A percentile compares a stretch with the other conserved stretches of the same genome.
phyloP scores from a whole-genome alignment of 2,888 invertebrate genomes.

The Rhagophthalmus giganteus region DNA sequence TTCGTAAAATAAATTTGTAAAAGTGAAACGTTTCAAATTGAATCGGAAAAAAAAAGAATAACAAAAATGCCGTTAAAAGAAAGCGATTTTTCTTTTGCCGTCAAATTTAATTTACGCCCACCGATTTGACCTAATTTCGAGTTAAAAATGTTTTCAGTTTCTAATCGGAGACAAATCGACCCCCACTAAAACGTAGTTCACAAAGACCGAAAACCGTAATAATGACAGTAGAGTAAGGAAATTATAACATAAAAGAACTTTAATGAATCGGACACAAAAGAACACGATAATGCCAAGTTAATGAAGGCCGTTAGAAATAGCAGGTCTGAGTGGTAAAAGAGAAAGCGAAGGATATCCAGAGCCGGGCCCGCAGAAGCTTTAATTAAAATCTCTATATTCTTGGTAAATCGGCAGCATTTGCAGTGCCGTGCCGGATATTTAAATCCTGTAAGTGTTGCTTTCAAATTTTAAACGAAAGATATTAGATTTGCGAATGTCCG shows the following conservation, averaged over 20 bases:
- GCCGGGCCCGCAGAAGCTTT: conserved; percentile 12
- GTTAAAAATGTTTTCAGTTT: conserved; percentile 26
- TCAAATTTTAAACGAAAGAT: too few relatives aligned
- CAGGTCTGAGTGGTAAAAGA: conserved; percentile 20
- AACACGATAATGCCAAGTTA: conserved; percentile 33
- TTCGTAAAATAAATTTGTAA: too few relatives aligned
- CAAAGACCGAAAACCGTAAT: conserved; percentile 24
- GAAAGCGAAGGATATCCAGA: conserved; percentile 11
- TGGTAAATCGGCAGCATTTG: too few relatives aligned
- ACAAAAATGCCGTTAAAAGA: too few relatives aligned
- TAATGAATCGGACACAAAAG: conserved; percentile 32
- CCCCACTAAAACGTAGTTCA: conserved; percentile 23
- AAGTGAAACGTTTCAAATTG: too few relatives aligned
- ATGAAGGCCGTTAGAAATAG: conserved; percentile 32
- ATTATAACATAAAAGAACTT: conserved; percentile 32
- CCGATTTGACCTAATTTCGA: conserved; percentile 20
- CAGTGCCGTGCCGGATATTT: too few relatives aligned
- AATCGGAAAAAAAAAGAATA: too few relatives aligned
- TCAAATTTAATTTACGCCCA: conserved; percentile 26
- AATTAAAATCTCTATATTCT: conserved; percentile 26
- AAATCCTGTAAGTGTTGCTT: too few relatives aligned
- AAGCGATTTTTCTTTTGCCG: conserved; percentile 8
- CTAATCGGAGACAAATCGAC: conserved; percentile 26
- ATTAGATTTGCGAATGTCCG: too few relatives aligned
- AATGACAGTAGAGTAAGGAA: conserved; percentile 25